Evolutionary conservation across 2,797 vertebrate genomes (phyloP).

Genomic region (Heteromormyrus szaboi): DNA sequence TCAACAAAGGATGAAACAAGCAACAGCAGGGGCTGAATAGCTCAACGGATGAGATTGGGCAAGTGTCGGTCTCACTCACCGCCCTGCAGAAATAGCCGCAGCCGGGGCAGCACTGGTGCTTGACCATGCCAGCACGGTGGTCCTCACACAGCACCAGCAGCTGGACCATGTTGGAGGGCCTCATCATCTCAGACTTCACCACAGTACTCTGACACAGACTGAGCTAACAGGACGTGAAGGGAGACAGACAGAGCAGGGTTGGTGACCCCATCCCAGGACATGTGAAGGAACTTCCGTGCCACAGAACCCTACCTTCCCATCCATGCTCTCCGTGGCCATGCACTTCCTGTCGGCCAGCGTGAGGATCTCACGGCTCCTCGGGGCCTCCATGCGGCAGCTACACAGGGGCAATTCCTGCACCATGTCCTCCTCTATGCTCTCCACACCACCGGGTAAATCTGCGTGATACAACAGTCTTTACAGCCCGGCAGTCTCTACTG

Average conservation of each 20-base stretch:
- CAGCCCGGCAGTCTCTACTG: neutral
- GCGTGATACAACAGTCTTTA: neutral
- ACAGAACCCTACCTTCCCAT: conserved; percentile 69
- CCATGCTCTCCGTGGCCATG: conserved; percentile 87
- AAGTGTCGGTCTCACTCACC: conserved; percentile 60
- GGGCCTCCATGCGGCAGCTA: conserved; percentile 95
- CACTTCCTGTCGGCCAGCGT: conserved; percentile 79
- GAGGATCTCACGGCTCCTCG: conserved; percentile 71
- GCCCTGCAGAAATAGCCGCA: conserved; percentile 89
- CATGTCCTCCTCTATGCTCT: conserved; percentile 69
- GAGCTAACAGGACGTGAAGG: conserved; percentile 60
- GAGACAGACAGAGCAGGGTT: neutral
- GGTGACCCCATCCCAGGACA: neutral
- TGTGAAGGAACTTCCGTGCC: neutral
- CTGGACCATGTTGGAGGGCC: conserved; percentile 85
- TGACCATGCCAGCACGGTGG: conserved; percentile 92
- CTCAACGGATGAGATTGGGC: neutral
- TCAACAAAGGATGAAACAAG: neutral
- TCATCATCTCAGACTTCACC: conserved; percentile 92
- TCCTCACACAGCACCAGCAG: conserved; percentile 91
- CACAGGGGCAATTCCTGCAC: conserved; percentile 88
- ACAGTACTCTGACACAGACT: conserved; percentile 80
- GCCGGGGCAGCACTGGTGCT: conserved; percentile 96
- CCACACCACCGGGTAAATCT: conserved; percentile 54
- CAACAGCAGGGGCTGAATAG: neutral